phyloP scores from a whole-genome alignment of 2,888 invertebrate species.

The Lasioglossum figueresi region DNA sequence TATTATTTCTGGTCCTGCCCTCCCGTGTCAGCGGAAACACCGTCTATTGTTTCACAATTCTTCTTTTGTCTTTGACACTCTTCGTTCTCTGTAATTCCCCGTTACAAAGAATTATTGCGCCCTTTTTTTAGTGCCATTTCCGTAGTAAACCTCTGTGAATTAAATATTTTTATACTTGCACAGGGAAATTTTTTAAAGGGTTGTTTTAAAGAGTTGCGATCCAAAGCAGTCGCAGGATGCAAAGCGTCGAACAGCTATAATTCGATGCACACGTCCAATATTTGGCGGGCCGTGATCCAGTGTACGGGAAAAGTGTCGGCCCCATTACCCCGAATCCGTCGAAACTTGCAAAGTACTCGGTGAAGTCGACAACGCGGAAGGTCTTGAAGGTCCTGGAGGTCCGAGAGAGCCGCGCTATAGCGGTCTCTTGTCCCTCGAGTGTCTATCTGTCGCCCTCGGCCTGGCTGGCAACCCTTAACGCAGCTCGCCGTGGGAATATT shows the following conservation, averaged over 20 bases:
- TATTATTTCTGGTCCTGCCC: neutral
- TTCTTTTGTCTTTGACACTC: neutral
- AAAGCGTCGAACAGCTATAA: neutral
- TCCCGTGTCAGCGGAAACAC: neutral
- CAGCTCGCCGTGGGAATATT: conserved; percentile 69
- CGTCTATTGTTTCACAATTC: neutral
- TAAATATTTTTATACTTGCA: neutral
- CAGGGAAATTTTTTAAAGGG: neutral
- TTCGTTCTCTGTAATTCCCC: neutral
- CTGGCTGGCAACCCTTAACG: conserved; percentile 20
- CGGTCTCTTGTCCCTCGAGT: conserved; percentile 25
- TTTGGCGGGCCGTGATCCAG: neutral
- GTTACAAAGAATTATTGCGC: neutral
- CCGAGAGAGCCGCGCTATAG: conserved; percentile 3
- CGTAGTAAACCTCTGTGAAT: accelerated
- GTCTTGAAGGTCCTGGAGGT: conserved; percentile 5
- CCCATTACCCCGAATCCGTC: conserved; percentile 37
- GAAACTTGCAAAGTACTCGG: conserved; percentile 36
- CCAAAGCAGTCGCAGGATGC: neutral
- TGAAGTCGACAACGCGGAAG: conserved; percentile 13
- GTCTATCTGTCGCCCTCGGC: neutral
- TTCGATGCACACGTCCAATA: neutral
- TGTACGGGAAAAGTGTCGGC: conserved; percentile 7
- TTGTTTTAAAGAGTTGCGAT: too few species aligned
- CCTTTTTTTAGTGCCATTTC: neutral